Evolutionary conservation across 2,113 vertebrate genomes (phyloP).

Genomic region (Tetraodon nigroviridis): DNA sequence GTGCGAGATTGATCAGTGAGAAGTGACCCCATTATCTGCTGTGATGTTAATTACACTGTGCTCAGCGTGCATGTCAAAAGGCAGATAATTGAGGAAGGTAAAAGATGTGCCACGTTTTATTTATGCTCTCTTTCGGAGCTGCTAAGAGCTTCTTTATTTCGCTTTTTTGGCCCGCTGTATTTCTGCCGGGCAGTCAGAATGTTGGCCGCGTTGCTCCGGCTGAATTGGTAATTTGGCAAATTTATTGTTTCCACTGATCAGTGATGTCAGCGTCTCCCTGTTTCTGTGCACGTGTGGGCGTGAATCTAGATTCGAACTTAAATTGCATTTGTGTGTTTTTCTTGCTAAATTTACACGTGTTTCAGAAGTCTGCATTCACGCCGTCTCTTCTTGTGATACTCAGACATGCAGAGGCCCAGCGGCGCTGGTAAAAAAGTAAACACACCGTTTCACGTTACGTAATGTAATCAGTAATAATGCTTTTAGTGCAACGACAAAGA

Average conservation of each 20-base stretch:
- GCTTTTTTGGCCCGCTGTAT: conserved; percentile 52
- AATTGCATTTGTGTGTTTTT: background rate
- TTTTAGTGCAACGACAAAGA: background rate
- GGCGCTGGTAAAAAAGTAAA: too few species aligned
- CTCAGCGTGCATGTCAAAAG: conserved; percentile 79
- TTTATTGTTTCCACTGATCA: conserved; percentile 54
- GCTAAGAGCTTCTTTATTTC: conserved; percentile 43
- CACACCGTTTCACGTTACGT: too few species aligned
- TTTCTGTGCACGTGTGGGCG: background rate
- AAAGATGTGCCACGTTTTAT: conserved; percentile 76
- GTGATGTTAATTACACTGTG: conserved; percentile 80
- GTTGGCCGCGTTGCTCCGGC: conserved; percentile 53
- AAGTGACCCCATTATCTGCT: conserved; percentile 80
- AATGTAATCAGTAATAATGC: too few species aligned
- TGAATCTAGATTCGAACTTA: background rate
- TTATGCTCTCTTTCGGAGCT: conserved; percentile 72
- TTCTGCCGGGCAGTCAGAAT: conserved; percentile 64
- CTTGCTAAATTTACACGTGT: background rate
- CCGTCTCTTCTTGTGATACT: too few species aligned
- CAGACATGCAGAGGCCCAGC: too few species aligned
- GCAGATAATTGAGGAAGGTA: conserved; percentile 80
- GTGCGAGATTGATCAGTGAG: conserved; percentile 80
- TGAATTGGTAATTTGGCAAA: conserved; percentile 56
- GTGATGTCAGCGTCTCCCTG: conserved; percentile 4
- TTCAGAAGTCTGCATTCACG: too few species aligned